Evolutionary conservation across 2,113 vertebrate species (phyloP).

Genomic region (Bubo blakistoni): DNA sequence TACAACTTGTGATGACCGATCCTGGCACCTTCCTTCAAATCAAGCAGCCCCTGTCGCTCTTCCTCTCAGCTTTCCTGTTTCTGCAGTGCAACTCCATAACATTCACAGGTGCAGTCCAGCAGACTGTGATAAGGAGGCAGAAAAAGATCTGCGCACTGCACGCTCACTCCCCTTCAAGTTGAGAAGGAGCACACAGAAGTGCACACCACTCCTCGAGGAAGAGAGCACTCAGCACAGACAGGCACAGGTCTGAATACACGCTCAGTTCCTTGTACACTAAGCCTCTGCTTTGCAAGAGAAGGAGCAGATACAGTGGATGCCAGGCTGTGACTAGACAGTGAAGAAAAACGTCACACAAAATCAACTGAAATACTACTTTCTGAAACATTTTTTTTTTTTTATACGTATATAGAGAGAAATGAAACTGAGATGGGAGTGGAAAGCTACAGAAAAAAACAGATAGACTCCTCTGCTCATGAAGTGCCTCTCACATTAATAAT

Average conservation of each 20-base stretch:
- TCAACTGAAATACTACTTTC: background rate
- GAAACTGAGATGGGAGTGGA: background rate
- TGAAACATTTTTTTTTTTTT: background rate
- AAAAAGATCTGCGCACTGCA: background rate
- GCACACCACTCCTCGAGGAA: background rate
- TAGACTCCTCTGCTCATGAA: background rate
- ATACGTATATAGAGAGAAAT: background rate
- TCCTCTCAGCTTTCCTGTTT: background rate
- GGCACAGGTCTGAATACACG: background rate
- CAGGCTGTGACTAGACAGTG: background rate
- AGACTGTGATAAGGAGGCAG: background rate
- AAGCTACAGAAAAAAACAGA: background rate
- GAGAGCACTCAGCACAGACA: background rate
- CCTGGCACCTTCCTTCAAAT: background rate
- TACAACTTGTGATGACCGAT: background rate
- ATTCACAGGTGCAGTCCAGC: background rate
- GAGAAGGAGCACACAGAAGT: background rate
- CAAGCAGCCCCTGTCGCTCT: background rate
- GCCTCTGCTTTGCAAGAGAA: background rate
- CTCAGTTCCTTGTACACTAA: background rate
- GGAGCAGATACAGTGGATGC: background rate
- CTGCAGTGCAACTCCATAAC: fast-evolving
- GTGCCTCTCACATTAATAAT: background rate
- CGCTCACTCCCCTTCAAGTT: background rate
- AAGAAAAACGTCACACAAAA: background rate